Evolutionary conservation across 2,888 invertebrate genomes (phyloP).

Genomic region (Halictus quadricinctus): DNA sequence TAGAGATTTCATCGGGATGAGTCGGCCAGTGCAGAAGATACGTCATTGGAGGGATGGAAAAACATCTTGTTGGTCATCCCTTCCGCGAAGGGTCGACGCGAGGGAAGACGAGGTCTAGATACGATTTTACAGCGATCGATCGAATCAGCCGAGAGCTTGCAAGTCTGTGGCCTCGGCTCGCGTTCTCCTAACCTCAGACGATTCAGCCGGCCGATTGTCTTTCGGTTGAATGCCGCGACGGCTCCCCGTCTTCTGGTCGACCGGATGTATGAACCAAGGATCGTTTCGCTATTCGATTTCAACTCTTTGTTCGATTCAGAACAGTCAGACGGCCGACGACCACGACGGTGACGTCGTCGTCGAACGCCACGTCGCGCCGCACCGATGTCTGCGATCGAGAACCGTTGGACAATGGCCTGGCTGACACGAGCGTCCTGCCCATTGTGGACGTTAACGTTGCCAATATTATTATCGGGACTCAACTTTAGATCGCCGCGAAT

Average conservation of each 20-base stretch:
- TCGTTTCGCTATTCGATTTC: constrained; percentile 65
- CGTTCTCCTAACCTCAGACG: constrained; percentile 70
- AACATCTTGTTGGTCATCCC: not conserved
- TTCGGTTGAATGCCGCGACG: constrained; percentile 68
- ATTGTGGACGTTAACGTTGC: constrained; percentile 55
- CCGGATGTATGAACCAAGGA: constrained; percentile 56
- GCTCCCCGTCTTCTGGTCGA: constrained; percentile 47
- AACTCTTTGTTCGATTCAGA: constrained; percentile 55
- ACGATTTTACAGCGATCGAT: not conserved
- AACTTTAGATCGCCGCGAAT: constrained; percentile 27
- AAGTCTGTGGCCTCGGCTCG: constrained; percentile 46
- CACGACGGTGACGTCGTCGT: constrained; percentile 37
- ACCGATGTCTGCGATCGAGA: constrained; percentile 37
- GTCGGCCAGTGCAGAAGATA: not conserved
- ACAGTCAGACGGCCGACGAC: constrained; percentile 36
- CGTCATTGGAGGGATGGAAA: not conserved
- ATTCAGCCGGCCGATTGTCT: constrained; percentile 75
- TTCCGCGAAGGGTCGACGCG: not conserved
- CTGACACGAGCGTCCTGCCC: constrained; percentile 51
- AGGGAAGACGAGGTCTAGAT: not conserved
- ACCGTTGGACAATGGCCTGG: constrained; percentile 51
- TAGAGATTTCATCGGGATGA: not conserved
- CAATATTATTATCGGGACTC: constrained; percentile 45
- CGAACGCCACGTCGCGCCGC: constrained; percentile 16
- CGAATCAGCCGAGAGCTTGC: constrained; percentile 45